Evolutionary conservation across 1,140 invertebrate genomes (phyloP).

Genomic region (Euglossa dilemma): DNA sequence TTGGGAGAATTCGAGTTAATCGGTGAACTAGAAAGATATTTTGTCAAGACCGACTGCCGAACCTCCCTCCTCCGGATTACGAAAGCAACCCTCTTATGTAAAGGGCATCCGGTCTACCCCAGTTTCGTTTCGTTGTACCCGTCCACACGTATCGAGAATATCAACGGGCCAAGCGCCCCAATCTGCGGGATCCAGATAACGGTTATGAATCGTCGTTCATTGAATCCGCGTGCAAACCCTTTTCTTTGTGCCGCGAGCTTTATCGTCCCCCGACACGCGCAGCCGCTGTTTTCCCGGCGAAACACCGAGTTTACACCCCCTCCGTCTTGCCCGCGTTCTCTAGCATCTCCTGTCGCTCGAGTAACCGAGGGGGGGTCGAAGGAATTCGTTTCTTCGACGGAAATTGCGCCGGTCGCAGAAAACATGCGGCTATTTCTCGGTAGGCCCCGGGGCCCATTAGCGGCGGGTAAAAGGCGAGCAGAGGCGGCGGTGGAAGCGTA

Average conservation of each 20-base stretch:
- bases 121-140: conserved; percentile 23
- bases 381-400: neutral
- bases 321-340: too few relatives aligned
- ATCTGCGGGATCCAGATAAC: conserved; percentile 73
- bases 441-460: conserved; percentile 17
- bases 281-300: neutral
- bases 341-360: too few relatives aligned
- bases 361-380: neutral
- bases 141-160: conserved; percentile 52
- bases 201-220: conserved; percentile 71
- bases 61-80: neutral
- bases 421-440: neutral
- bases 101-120: neutral
- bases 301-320: neutral
- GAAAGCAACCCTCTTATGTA: neutral
- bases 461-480: neutral
- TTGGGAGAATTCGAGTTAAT: too few relatives aligned
- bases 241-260: neutral
- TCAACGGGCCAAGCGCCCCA: conserved; percentile 57
- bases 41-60: neutral
- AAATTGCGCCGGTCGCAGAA: neutral
- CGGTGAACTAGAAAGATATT: neutral
- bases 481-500: neutral
- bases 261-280: neutral
- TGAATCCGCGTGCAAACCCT: conserved; percentile 56